A percentile compares a stretch with the other conserved stretches of the same genome.
phyloP scores from a whole-genome alignment of 1,140 invertebrate species.

The Bombus pascuorum region DNA sequence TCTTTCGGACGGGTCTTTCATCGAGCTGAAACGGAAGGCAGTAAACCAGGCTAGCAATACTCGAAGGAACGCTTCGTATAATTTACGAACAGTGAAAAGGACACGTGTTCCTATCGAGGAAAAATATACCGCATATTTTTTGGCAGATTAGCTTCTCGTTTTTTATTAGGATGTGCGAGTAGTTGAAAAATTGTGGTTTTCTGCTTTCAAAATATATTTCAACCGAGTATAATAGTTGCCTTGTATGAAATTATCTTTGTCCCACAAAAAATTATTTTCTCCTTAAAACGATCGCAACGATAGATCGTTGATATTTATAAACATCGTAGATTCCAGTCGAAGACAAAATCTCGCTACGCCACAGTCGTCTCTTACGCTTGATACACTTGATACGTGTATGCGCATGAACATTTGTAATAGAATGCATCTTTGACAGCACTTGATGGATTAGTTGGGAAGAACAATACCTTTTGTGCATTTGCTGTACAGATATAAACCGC shows the following conservation, averaged over 20 bases:
- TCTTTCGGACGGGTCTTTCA: background rate
- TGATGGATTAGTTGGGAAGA: conserved; percentile 42
- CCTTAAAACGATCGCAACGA: background rate
- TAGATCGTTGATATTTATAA: background rate
- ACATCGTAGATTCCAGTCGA: background rate
- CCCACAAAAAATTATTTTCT: background rate
- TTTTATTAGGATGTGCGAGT: no score
- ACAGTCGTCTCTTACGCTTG: background rate
- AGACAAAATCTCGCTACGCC: background rate
- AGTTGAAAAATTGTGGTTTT: background rate
- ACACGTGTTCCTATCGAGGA: no score
- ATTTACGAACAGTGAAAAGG: background rate
- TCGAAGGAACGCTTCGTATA: background rate
- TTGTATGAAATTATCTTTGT: background rate
- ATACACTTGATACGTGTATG: background rate
- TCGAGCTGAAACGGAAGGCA: conserved; percentile 7
- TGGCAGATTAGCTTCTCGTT: background rate
- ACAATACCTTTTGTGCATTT: conserved; percentile 35
- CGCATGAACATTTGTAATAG: background rate
- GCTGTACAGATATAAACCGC: conserved; percentile 26
- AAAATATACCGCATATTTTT: no score
- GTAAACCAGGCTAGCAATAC: background rate
- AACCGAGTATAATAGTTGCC: no score
- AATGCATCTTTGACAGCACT: conserved; percentile 33
- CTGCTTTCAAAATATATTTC: background rate